phyloP scores from a whole-genome alignment of 2,888 invertebrate genomes.

The Xestobium rufovillosum region DNA sequence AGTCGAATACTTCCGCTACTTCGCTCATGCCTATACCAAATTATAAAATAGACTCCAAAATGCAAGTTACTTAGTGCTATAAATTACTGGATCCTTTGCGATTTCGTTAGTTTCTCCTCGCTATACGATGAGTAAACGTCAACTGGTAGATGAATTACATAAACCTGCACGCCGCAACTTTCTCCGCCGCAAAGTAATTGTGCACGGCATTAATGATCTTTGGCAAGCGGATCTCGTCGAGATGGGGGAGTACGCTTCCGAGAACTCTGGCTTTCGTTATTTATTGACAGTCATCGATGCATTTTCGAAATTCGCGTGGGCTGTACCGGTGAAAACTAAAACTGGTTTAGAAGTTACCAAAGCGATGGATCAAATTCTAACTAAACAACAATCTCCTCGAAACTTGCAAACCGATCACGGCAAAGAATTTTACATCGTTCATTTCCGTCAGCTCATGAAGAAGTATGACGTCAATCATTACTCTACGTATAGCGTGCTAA shows the following conservation, averaged over 20 bases:
- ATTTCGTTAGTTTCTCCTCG: slow-evolving; percentile 1
- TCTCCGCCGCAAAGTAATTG: slow-evolving; percentile 30
- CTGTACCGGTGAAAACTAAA: slow-evolving; percentile 33
- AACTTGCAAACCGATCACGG: slow-evolving; percentile 32
- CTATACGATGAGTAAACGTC: slow-evolving; percentile 13
- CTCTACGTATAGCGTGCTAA: slow-evolving; percentile 19
- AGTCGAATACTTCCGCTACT: too few species aligned
- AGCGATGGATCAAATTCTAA: slow-evolving; percentile 19
- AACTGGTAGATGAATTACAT: slow-evolving; percentile 32
- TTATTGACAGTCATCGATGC: slow-evolving; percentile 37
- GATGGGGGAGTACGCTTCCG: slow-evolving; percentile 29
- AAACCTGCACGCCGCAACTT: slow-evolving; percentile 36
- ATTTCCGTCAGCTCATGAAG: slow-evolving; percentile 26
- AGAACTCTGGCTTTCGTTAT: slow-evolving; percentile 33
- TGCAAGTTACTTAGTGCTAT: too few species aligned
- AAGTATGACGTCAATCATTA: slow-evolving; percentile 26
- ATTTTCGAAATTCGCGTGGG: slow-evolving; percentile 39
- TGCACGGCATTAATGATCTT: slow-evolving; percentile 37
- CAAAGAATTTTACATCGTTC: slow-evolving; percentile 30
- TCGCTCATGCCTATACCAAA: too few species aligned
- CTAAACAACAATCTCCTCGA: slow-evolving; percentile 17
- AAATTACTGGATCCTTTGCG: neutral
- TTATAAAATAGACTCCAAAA: too few species aligned
- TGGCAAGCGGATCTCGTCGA: slow-evolving; percentile 42
- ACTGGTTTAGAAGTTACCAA: slow-evolving; percentile 26